Percentiles rank a stretch among this genome's conserved stretches.
Evolutionary conservation across 2,113 vertebrate species (phyloP).

Genomic region (Calidris pugnax): DNA sequence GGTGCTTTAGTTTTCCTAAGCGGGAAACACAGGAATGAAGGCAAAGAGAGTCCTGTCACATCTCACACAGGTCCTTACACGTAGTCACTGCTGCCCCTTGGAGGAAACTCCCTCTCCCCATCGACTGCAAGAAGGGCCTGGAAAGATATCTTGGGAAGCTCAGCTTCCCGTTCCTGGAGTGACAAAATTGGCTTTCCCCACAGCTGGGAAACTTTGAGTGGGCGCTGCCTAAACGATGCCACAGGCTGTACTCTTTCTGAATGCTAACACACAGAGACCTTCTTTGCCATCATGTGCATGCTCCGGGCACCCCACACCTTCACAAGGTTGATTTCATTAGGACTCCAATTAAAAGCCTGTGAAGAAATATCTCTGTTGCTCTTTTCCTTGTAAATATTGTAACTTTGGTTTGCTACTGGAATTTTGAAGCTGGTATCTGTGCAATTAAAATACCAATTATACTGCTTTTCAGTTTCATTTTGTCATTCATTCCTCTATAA

Average conservation of each 20-base stretch:
- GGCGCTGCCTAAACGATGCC: not conserved
- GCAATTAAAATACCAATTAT: constrained; percentile 12
- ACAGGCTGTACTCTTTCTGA: not conserved
- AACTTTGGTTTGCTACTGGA: not conserved
- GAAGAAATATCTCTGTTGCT: not conserved
- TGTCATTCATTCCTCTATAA: not conserved
- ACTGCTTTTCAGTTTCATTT: not conserved
- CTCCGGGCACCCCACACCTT: not conserved
- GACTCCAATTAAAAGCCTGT: not conserved
- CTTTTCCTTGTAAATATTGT: not conserved
- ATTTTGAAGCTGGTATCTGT: not conserved
- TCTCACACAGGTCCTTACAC: not conserved
- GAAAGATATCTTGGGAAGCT: not conserved
- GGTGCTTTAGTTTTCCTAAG: not conserved
- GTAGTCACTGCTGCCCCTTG: fast-evolving
- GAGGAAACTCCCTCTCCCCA: not conserved
- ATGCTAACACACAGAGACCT: not conserved
- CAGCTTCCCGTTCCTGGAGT: not conserved
- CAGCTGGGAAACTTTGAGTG: not conserved
- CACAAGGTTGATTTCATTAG: constrained; percentile 7
- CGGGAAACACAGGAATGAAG: not conserved
- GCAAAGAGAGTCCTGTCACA: not conserved
- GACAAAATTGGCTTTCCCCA: not conserved
- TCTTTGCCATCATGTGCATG: not conserved
- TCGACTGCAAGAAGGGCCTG: fast-evolving